A percentile compares a stretch with the other conserved stretches of the same genome.
Conservation (phyloP, 2,888 invertebrate species). For the Panzeria rudis region DNA sequence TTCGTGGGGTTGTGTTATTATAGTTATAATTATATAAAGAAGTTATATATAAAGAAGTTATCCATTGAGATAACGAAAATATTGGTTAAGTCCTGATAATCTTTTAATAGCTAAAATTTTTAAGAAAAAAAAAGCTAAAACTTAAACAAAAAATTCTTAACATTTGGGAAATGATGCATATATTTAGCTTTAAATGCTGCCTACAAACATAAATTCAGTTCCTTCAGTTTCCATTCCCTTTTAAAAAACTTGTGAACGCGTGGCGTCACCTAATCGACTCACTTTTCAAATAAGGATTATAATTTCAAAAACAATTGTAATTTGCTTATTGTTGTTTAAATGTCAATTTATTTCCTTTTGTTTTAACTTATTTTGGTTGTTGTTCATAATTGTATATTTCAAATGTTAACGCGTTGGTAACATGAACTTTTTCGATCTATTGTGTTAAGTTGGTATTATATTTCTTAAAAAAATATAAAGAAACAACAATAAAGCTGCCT, state of each 20-base stretch:
- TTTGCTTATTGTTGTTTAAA: constrained; percentile 4
- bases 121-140: too few relatives aligned
- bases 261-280: constrained; percentile 16
- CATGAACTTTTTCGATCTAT: constrained; percentile 75
- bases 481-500: constrained; percentile 34
- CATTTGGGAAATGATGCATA: too few relatives aligned
- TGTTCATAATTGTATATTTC: constrained; percentile 38
- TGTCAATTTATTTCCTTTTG: constrained; percentile 17
- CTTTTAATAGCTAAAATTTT: too few relatives aligned
- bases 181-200: too few relatives aligned
- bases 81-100: too few relatives aligned
- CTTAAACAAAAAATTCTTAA: too few relatives aligned
- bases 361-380: constrained; percentile 16
- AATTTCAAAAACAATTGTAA: constrained; percentile 13
- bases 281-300: constrained; percentile 25
- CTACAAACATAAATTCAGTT: background rate
- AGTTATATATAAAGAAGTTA: too few relatives aligned
- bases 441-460: constrained; percentile 54
- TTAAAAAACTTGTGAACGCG: background rate
- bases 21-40: too few relatives aligned
- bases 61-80: too few relatives aligned
- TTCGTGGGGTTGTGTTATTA: too few relatives aligned
- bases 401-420: constrained; percentile 77
- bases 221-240: background rate
- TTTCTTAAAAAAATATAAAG: constrained; percentile 50